Evolutionary conservation across 2,888 invertebrate genomes (phyloP).

Genomic region (Ectemnius cavifrons): DNA sequence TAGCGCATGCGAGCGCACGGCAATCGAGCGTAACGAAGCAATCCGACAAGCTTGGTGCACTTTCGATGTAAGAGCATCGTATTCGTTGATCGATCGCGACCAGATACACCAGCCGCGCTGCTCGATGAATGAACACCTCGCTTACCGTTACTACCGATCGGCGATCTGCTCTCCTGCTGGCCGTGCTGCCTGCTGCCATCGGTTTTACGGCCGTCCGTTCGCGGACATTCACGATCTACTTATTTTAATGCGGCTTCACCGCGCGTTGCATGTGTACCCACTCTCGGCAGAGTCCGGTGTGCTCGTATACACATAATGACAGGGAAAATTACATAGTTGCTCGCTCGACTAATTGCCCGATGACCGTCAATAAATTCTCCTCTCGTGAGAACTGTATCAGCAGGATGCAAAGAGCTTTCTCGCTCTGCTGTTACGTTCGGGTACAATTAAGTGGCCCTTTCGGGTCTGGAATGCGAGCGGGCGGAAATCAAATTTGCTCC

Average conservation of each 20-base stretch:
- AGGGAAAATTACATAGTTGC: slow-evolving; percentile 11
- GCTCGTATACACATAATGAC: background rate
- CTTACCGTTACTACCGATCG: slow-evolving; percentile 19
- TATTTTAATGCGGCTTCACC: slow-evolving; percentile 13
- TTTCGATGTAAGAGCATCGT: slow-evolving; percentile 45
- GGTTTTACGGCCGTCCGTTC: slow-evolving; percentile 24
- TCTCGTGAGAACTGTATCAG: background rate
- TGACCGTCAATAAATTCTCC: background rate
- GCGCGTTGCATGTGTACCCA: background rate
- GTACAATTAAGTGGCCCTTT: background rate
- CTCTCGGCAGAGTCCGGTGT: background rate
- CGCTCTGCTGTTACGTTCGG: background rate
- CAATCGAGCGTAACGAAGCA: slow-evolving; percentile 53
- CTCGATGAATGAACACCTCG: slow-evolving; percentile 34
- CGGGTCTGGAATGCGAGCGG: background rate
- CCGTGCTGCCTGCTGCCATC: background rate
- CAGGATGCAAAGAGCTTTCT: slow-evolving; percentile 4
- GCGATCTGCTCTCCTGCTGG: slow-evolving; percentile 16
- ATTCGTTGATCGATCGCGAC: slow-evolving; percentile 40
- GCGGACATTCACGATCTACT: slow-evolving; percentile 33
- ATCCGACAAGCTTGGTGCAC: slow-evolving; percentile 47
- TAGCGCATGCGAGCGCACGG: slow-evolving; percentile 21
- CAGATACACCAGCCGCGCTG: slow-evolving; percentile 14
- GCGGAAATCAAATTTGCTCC: too few relatives aligned
- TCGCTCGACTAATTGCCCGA: slow-evolving; percentile 8